These are phyloP conservation scores for Falco rusticolus DNA, from an alignment of 2,797 vertebrate genomes.

Conservation along the genomic window DNA sequence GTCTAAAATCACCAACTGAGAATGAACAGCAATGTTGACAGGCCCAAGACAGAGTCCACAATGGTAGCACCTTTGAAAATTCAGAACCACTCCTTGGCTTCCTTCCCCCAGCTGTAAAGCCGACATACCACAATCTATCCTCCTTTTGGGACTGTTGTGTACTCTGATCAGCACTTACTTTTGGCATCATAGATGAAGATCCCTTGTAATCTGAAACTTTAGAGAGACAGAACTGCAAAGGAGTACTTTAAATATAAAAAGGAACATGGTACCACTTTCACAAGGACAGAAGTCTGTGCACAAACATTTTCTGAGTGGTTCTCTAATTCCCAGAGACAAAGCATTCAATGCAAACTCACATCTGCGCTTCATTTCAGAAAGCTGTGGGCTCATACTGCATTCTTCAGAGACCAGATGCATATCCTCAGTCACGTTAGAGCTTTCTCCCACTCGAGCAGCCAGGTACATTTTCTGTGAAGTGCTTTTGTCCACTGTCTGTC, in stretches of 20 bases:
- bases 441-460: background rate
- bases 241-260: background rate
- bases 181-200: background rate
- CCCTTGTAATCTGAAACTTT: background rate
- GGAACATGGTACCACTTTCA: background rate
- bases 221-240: background rate
- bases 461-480: slow-evolving; percentile 10
- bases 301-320: background rate
- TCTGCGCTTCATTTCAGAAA: slow-evolving; percentile 20
- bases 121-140: background rate
- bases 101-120: background rate
- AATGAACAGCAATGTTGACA: background rate
- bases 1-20: background rate
- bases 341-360: background rate
- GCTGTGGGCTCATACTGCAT: background rate
- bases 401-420: background rate
- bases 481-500: slow-evolving; percentile 1
- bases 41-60: background rate
- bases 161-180: background rate
- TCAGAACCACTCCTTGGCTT: background rate
- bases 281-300: background rate
- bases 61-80: background rate
- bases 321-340: slow-evolving; percentile 1
- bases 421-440: background rate
- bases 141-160: background rate